Base-by-base conservation (phyloP, 1,140 invertebrate genomes). In the Drosophila takahashii region DNA sequence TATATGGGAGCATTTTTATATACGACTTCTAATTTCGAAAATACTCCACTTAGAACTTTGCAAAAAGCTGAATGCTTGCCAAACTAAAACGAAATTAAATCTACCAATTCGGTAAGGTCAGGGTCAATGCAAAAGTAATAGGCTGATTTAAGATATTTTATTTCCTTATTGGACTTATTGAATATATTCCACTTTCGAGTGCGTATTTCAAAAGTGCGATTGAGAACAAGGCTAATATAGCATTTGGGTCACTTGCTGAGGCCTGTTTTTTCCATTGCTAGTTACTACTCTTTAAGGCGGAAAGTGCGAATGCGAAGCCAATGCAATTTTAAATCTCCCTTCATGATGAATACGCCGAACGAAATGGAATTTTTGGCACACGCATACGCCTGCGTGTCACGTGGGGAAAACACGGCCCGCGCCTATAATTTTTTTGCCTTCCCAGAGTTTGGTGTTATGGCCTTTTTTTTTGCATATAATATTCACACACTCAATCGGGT, bases 341-440 rank as follows among this genome's bases (percentile, higher is more conserved):
- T 64, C 44, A 50, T 37, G 18, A 26, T 37, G 44, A 41, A 64
- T 34, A 16, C 57, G 44, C 22, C 27, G 18, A 29, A 22, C 42
- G 59, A 66, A 67, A 36, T 50, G 27, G 54, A 62, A 42, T 64
- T 64, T 48, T 67, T 67, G 64, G 64, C 64, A 65, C 44, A 66
- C 64, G 64, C 64, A 66, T 60, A 67, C 64, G 64, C 64, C 64
- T 67, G 64, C 64, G 64, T 67, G 64, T 67, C 64, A 67, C 64
- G 59, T 62, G 59, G 53, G 59, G 44, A 62, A 57, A 50, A 22
- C 62, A 66, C 59, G 64, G 18, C 64, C 64, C 64, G 64, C 64
- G 64, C 64, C 64, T 67, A 65, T 37, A 64, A 26, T 8, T 42
- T 64, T 65, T 64, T 29, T 50, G 62, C 59, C 62, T 16, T 11